phyloP scores from a whole-genome alignment of 2,113 vertebrate species.

The Struthidea cinerea region DNA sequence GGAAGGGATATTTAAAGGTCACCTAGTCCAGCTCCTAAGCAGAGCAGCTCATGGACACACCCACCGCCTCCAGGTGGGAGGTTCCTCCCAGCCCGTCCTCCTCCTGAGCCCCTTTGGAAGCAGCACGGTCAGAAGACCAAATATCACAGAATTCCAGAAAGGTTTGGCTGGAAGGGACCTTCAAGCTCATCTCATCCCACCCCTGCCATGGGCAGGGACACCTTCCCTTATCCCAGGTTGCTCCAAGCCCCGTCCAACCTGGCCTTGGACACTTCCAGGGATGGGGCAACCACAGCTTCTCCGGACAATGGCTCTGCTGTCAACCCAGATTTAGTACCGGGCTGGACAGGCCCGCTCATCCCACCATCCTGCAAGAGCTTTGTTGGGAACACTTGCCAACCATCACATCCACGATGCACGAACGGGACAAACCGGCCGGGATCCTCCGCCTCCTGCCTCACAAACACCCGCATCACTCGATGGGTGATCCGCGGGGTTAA shows the following conservation, averaged over 20 bases:
- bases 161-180: background rate
- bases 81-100: background rate
- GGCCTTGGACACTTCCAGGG: background rate
- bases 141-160: background rate
- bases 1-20: background rate
- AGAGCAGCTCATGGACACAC: background rate
- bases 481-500: background rate
- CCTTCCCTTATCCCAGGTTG: fast-evolving
- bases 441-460: background rate
- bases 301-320: background rate
- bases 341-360: fast-evolving
- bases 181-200: background rate
- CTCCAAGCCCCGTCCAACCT: background rate
- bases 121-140: fast-evolving
- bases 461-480: background rate
- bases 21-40: background rate
- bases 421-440: background rate
- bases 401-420: fast-evolving
- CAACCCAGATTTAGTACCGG: background rate
- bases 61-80: background rate
- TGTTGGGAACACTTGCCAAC: background rate
- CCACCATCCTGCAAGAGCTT: background rate
- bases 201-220: fast-evolving
- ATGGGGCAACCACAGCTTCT: background rate
- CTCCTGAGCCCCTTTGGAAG: background rate